A percentile compares a stretch with the other conserved stretches of the same genome.
Conservation (phyloP, 2,888 invertebrate genomes). For the Tholera decimalis region DNA sequence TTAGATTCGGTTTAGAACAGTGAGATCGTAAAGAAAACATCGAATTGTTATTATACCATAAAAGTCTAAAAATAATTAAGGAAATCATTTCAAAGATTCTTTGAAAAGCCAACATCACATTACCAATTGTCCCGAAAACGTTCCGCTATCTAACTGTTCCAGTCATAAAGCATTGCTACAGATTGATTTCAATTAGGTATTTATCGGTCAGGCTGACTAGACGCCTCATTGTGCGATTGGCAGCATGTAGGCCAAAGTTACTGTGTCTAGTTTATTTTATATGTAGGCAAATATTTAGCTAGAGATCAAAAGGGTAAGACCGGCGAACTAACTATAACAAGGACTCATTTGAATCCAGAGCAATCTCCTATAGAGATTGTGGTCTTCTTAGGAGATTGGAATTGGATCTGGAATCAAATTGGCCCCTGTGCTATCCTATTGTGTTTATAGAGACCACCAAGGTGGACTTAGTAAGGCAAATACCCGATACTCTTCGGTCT, state of each 20-base stretch:
- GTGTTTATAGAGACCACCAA: no score
- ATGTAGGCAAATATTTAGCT: conserved; percentile 14
- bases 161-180: conserved; percentile 49
- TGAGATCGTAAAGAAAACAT: no score
- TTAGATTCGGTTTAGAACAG: no score
- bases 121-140: conserved; percentile 41
- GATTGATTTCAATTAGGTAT: conserved; percentile 65
- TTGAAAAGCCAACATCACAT: conserved; percentile 21
- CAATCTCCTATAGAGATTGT: no score
- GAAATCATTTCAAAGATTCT: conserved; percentile 17
- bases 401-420: no score
- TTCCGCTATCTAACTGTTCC: conserved; percentile 16
- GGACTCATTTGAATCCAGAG: no score
- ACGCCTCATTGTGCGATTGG: conserved; percentile 58
- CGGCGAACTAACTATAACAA: neutral
- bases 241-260: conserved; percentile 61
- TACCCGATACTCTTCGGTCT: no score
- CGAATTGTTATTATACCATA: neutral
- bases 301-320: neutral
- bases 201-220: conserved; percentile 60
- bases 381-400: no score
- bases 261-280: conserved; percentile 46
- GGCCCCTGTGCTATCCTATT: no score
- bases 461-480: no score
- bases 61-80: neutral